These are phyloP conservation scores for Benthosema pterotum DNA, from an alignment of 2,797 vertebrate species.

Conservation along the genomic window DNA sequence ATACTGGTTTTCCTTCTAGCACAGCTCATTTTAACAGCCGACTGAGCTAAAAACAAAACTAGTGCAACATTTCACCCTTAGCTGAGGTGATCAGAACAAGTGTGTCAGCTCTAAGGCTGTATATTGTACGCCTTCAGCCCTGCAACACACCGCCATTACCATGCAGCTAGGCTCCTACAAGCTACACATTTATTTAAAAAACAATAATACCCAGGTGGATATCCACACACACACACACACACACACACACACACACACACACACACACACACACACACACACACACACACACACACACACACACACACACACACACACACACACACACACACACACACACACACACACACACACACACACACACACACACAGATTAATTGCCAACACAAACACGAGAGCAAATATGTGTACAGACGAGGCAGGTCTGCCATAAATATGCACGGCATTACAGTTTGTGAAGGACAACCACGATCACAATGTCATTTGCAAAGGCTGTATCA, in stretches of 20 bases:
- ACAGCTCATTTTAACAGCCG: too few species aligned
- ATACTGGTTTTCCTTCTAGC: too few species aligned
- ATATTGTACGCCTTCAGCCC: constrained; percentile 45
- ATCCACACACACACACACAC: constrained; percentile 40
- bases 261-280: too few species aligned
- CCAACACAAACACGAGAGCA: constrained; percentile 50
- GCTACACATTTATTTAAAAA: constrained; percentile 47
- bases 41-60: constrained; percentile 34
- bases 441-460: too few species aligned
- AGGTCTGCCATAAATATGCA: constrained; percentile 3
- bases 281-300: too few species aligned
- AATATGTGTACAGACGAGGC: constrained; percentile 32
- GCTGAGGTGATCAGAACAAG: constrained; percentile 35
- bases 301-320: too few species aligned
- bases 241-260: too few species aligned
- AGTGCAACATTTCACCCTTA: constrained; percentile 37
- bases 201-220: constrained; percentile 44
- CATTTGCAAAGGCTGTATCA: constrained; percentile 26
- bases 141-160: constrained; percentile 41
- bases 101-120: constrained; percentile 38
- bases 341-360: too few species aligned
- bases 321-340: too few species aligned
- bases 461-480: constrained; percentile 4
- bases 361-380: constrained; percentile 64
- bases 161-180: constrained; percentile 48